Evolutionary conservation across 1,140 invertebrate genomes (phyloP).

Genomic region (Drosophila yakuba): DNA sequence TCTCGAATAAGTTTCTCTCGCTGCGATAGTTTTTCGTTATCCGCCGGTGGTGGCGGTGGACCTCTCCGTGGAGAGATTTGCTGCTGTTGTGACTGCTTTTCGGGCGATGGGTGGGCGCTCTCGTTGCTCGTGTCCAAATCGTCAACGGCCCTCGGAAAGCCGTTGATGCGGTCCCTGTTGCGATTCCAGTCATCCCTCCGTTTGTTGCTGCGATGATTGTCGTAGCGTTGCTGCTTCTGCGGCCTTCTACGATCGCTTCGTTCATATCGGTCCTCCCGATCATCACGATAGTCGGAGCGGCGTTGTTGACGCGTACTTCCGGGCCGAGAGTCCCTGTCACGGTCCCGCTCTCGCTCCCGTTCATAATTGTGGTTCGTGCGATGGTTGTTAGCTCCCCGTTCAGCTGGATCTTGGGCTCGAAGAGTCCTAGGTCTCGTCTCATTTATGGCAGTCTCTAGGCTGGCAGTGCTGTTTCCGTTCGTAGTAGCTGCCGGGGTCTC

Average conservation of each 20-base stretch:
- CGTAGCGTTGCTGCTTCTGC: constrained; percentile 77
- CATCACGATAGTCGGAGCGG: constrained; percentile 49
- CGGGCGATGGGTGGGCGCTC: constrained; percentile 75
- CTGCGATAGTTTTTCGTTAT: constrained; percentile 86
- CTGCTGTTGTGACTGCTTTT: constrained; percentile 71
- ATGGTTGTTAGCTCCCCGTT: constrained; percentile 1
- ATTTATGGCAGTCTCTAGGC: constrained; percentile 37
- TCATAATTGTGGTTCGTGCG: constrained; percentile 26
- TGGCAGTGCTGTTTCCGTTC: constrained; percentile 51
- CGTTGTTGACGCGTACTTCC: constrained; percentile 58
- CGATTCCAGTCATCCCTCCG: constrained; percentile 82
- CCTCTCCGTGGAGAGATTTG: constrained; percentile 55
- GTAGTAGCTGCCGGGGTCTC: constrained; percentile 8
- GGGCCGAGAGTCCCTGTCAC: constrained; percentile 15
- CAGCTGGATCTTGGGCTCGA: background rate
- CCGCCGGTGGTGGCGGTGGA: constrained; percentile 23
- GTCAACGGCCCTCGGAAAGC: constrained; percentile 62
- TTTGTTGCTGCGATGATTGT: constrained; percentile 83
- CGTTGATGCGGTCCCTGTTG: constrained; percentile 79
- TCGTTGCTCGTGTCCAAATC: constrained; percentile 79
- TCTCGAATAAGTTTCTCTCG: constrained; percentile 93
- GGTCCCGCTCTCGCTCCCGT: background rate
- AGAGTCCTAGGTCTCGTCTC: constrained; percentile 24
- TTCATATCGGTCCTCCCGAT: constrained; percentile 49
- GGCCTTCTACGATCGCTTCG: constrained; percentile 60